These are phyloP conservation scores for Centroberyx gerrardi DNA, from an alignment of 2,797 vertebrate species.

Conservation along the genomic window DNA sequence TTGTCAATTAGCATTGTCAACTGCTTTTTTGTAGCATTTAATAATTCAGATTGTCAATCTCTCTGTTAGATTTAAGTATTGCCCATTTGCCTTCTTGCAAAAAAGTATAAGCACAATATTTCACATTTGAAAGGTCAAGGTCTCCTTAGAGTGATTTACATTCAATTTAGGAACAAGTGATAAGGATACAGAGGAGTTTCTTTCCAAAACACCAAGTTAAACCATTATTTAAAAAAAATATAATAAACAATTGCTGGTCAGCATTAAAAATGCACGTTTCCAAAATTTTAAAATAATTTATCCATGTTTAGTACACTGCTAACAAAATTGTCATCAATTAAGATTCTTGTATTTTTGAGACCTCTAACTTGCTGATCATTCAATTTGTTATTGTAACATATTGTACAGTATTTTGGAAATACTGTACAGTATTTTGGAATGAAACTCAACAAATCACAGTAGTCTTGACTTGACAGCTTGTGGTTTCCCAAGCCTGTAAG, in stretches of 20 bases:
- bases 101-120: conserved; percentile 17
- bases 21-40: not conserved
- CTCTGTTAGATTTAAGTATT: conserved; percentile 23
- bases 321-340: not conserved
- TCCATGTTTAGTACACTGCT: not conserved
- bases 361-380: conserved; percentile 15
- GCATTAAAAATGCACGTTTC: not conserved
- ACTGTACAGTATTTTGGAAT: conserved; percentile 45
- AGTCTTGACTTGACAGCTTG: conserved; percentile 42
- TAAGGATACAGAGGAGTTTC: not conserved
- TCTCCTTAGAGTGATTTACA: conserved; percentile 46
- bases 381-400: not conserved
- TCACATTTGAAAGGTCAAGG: conserved; percentile 63
- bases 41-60: conserved; percentile 50
- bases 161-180: conserved; percentile 41
- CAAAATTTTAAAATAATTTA: conserved; percentile 1
- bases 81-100: conserved; percentile 15
- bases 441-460: conserved; percentile 54
- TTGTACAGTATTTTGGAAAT: not conserved
- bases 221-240: conserved; percentile 6
- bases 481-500: conserved; percentile 2
- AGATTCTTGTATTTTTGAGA: not conserved
- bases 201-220: conserved; percentile 19
- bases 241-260: not conserved
- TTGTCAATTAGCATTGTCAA: not conserved